These are phyloP conservation scores for Esperia sulphurella DNA, from an alignment of 2,888 invertebrate genomes.

Conservation along the genomic window DNA sequence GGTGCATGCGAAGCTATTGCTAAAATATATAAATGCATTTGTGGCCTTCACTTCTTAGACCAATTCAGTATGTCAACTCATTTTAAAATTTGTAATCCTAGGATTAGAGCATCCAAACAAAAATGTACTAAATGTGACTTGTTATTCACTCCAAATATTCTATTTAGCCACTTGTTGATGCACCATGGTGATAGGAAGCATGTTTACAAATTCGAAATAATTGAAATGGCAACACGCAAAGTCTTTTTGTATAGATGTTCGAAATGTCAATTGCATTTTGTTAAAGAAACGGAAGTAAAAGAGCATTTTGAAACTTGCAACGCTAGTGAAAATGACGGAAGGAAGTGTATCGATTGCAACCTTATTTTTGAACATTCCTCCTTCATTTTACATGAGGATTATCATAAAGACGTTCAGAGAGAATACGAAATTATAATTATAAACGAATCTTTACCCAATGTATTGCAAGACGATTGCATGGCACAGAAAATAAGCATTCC, in stretches of 20 bases:
- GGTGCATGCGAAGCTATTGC: conserved; percentile 15
- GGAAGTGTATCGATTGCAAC: conserved; percentile 12
- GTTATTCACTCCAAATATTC: conserved; percentile 43
- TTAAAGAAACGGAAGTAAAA: not conserved
- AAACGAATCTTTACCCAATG: not conserved
- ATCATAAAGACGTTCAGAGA: not conserved
- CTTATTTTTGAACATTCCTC: conserved; percentile 8
- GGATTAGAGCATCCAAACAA: conserved; percentile 36
- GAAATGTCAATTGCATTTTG: conserved; percentile 8
- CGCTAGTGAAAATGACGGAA: conserved; percentile 1
- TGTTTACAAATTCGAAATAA: conserved; percentile 35
- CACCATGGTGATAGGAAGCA: conserved; percentile 50
- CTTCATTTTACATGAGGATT: conserved; percentile 5
- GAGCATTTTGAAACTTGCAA: conserved; percentile 10
- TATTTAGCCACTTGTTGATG: conserved; percentile 50
- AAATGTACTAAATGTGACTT: conserved; percentile 55
- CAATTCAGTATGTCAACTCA: conserved; percentile 34
- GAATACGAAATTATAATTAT: not conserved
- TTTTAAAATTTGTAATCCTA: conserved; percentile 31
- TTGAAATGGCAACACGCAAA: conserved; percentile 21
- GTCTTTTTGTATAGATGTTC: conserved; percentile 1
- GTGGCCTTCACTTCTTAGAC: conserved; percentile 51
- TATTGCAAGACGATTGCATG: not conserved
- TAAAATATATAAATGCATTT: conserved; percentile 48
- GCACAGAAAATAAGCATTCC: not conserved